Evolutionary conservation across 2,797 vertebrate species (phyloP), one percentile per base, ranked within the genome.

Genomic region (Acanthiza pusilla): DNA sequence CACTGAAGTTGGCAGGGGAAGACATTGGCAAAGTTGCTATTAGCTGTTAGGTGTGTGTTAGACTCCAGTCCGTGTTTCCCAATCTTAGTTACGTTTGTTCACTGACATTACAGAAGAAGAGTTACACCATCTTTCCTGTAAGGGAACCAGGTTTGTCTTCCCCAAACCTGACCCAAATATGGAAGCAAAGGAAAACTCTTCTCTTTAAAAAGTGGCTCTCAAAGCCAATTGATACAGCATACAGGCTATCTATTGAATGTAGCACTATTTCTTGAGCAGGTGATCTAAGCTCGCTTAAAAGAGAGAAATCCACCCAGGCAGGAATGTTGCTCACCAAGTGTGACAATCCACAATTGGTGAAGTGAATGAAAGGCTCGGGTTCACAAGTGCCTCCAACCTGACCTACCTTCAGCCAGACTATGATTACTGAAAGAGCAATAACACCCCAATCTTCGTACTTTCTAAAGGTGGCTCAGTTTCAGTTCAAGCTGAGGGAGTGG

Each of bases 301-400:
- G 60, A 80, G 43, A 75, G 72, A 83, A 91, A 75, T 32, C 76
- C 18, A 63, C 53, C 42, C 65, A 18, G n/a, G 34, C 73, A 86
- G 91, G 93, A 94, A 93, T 88, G 89, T 75, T 94, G 93, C 70
- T 95, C 55, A 66, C 83, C 80, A 38, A 32, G 90, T 88, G 55
- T 70, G 88, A 75, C 94, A 94, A 62, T 47, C 5, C 13, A 42
- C 66, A 71, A 15, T 2, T 68, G 60, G 36, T 78, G 11, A 66
- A 78, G 62, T 34, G 85, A 85, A 54, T 32, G 73, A 70, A 80
- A 74, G 85, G 62, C 51, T 85, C 6, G 0, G 29, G 78, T 89
- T 87, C 65, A 62, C 58, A 70, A 58, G 53, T 84, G 78, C 63
- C 45, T 93, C 62, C 48, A 66, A 6, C 36, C 62, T 91, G 73